Evolutionary conservation across 2,888 invertebrate species (phyloP).

Genomic region (Zaprionus obscuricornis): DNA sequence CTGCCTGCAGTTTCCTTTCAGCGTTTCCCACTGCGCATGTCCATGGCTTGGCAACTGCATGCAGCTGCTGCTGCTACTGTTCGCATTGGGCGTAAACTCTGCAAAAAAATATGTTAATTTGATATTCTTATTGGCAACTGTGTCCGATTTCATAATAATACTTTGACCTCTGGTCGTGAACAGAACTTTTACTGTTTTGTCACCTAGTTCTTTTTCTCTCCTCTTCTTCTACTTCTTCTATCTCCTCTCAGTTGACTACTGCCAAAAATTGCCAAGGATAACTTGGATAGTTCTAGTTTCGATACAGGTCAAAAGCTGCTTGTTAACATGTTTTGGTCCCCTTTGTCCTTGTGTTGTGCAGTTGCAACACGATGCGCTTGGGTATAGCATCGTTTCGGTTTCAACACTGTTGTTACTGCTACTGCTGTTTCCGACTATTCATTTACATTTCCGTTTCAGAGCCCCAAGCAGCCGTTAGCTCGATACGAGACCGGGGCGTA

Average conservation of each 20-base stretch:
- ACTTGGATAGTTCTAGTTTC: slow-evolving; percentile 6
- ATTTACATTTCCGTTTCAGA: slow-evolving; percentile 58
- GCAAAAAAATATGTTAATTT: slow-evolving; percentile 40
- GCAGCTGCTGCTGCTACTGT: slow-evolving; percentile 1
- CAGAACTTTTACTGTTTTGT: not conserved
- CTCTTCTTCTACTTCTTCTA: too few relatives aligned
- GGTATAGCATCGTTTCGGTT: slow-evolving; percentile 49
- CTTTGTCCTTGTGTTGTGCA: not conserved
- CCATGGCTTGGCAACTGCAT: too few relatives aligned
- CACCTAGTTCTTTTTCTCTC: too few relatives aligned
- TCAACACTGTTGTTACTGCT: slow-evolving; percentile 29
- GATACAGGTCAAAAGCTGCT: slow-evolving; percentile 59
- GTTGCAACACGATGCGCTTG: slow-evolving; percentile 35
- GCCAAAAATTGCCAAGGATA: slow-evolving; percentile 6
- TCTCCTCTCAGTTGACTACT: too few relatives aligned
- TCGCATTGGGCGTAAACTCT: slow-evolving; percentile 17
- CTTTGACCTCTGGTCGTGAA: too few relatives aligned
- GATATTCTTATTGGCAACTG: slow-evolving; percentile 27
- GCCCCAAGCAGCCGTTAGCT: not conserved
- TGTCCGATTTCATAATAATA: slow-evolving; percentile 4
- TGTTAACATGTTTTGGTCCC: slow-evolving; percentile 57
- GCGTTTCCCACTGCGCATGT: slow-evolving; percentile 28
- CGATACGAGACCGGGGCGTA: not conserved
- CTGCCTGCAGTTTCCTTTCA: slow-evolving; percentile 7
- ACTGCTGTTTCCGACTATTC: slow-evolving; percentile 54